phyloP scores from a whole-genome alignment of 1,140 invertebrate genomes.

The Galleria mellonella region DNA sequence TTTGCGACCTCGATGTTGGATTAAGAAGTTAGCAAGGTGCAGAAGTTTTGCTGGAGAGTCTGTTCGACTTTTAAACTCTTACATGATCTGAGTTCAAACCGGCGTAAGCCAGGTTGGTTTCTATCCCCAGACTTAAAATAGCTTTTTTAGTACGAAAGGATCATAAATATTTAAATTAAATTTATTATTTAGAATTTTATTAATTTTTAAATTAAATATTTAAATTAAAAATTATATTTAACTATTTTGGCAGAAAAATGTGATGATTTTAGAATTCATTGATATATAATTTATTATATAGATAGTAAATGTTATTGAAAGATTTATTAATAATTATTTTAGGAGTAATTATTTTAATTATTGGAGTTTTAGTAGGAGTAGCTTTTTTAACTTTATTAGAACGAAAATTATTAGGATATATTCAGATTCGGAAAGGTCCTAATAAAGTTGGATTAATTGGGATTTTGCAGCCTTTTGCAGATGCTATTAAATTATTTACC shows the following conservation, averaged over 20 bases:
- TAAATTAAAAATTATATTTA: constrained; percentile 16
- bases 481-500: constrained; percentile 80
- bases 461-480: constrained; percentile 78
- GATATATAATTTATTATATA: constrained; percentile 68
- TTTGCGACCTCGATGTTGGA: constrained; percentile 88
- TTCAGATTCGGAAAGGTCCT: constrained; percentile 82
- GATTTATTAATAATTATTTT: constrained; percentile 63
- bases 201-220: constrained; percentile 19
- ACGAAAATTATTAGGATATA: constrained; percentile 79
- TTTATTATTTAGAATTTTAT: constrained; percentile 39
- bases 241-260: constrained; percentile 79
- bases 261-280: constrained; percentile 78
- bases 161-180: constrained; percentile 59
- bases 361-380: constrained; percentile 75
- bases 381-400: constrained; percentile 82
- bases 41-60: constrained; percentile 78
- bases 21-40: constrained; percentile 78
- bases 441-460: constrained; percentile 79
- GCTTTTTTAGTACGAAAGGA: constrained; percentile 81
- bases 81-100: constrained; percentile 83
- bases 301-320: constrained; percentile 65
- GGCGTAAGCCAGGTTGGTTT: constrained; percentile 85
- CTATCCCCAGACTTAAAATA: constrained; percentile 68
- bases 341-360: constrained; percentile 66
- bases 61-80: constrained; percentile 86